Base-by-base conservation (phyloP, 1,140 invertebrate species). In the Magallana gigas region DNA sequence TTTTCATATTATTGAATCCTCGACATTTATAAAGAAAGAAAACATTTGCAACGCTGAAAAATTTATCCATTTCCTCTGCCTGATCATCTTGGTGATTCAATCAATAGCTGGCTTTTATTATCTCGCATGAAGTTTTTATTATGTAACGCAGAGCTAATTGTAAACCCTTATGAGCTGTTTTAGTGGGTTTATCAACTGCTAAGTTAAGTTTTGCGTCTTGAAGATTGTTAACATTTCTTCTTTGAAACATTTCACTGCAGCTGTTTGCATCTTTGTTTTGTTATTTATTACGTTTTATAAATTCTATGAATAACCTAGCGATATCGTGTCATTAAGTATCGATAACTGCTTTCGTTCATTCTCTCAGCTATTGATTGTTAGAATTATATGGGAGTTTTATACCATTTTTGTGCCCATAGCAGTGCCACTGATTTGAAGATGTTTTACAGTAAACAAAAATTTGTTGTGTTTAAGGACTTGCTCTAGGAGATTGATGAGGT, bases 21-120 rank as follows among this genome's bases (percentile, higher is more conserved):
- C 80, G n/a, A 86, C 84, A 60, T 82, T 83, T 18, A 23, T 62
- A 16, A 62, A 85, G 85, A 12, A 85, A 56, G 5, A 60, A 29
- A 12, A 18, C 8, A 23, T 57, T 0, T 57, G 29, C 12, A 80
- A 57, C 8, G 57, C n/a, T 12, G 57, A 59, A 8, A 85, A 85
- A 85, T 9, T 88, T 57, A 8, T 48, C 23, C 4, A 48, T 23
- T 58, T 88, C 62, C n/a, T 56, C 84, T 18, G 59, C 59, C 14
- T 18, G 11, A 23, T 71, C n/a, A 29, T 71, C 18, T 71, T 62
- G 16, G 5, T 62, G 6, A 14, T 85, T 11, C 56, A 23, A 9
- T 23, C 85, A 18, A 56, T 81, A 82, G 9, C 11, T 12, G 2
- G 58, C 87, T 23, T 88, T 80, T n/a, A 85, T 58, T 1, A 57